These are phyloP conservation scores for Nothocercus julius DNA, from an alignment of 2,113 vertebrate genomes.

Conservation along the genomic window DNA sequence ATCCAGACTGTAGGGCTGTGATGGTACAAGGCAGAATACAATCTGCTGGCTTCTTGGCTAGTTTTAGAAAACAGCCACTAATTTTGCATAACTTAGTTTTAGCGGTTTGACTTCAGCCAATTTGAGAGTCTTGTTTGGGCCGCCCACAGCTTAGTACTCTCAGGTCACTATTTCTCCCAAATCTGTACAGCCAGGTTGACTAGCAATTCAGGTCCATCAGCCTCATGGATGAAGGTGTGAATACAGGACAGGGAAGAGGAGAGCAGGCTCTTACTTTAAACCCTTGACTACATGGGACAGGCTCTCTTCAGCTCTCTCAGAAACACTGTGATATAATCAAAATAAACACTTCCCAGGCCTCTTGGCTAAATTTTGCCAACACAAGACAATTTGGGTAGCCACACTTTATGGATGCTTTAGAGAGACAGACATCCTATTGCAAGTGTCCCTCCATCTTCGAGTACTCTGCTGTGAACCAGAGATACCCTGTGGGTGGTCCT, in stretches of 20 bases:
- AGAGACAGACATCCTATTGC: neutral
- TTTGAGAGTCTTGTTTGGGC: neutral
- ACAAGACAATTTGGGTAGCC: neutral
- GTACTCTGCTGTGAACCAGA: neutral
- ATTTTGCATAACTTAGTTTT: neutral
- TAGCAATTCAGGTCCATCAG: neutral
- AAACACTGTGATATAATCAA: neutral
- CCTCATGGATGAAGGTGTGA: neutral
- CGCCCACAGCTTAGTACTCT: neutral
- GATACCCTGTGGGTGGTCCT: fast-evolving
- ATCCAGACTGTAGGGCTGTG: fast-evolving
- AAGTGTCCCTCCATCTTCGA: neutral
- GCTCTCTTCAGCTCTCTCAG: neutral
- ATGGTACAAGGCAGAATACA: neutral
- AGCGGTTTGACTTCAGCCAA: neutral
- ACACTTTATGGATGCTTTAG: neutral
- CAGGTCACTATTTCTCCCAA: neutral
- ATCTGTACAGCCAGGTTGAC: neutral
- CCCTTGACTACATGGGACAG: neutral
- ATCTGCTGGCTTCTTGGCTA: neutral
- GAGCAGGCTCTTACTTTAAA: neutral
- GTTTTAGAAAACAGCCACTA: neutral
- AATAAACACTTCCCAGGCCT: neutral
- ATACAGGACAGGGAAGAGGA: neutral
- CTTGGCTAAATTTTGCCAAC: neutral